Evolutionary conservation across 2,797 vertebrate species (phyloP).

Genomic region (Aulostomus chinensis): DNA sequence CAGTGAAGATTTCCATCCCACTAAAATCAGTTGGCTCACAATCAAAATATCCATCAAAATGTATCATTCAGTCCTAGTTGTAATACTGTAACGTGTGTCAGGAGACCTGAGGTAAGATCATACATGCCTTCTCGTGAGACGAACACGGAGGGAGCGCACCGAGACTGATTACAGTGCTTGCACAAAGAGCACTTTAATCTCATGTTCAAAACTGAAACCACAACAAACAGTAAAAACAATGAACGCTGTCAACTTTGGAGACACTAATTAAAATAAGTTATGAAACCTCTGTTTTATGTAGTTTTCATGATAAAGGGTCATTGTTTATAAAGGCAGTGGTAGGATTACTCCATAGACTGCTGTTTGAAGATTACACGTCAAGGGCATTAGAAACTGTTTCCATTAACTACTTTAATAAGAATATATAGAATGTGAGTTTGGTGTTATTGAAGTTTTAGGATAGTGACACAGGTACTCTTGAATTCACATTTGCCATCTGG

Average conservation of each 20-base stretch:
- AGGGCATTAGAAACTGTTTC: constrained; percentile 11
- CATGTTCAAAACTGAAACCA: constrained; percentile 58
- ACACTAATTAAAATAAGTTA: constrained; percentile 65
- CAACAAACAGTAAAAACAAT: constrained; percentile 62
- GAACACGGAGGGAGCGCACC: constrained; percentile 37
- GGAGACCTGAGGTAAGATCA: constrained; percentile 36
- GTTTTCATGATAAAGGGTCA: constrained; percentile 19
- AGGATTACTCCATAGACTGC: constrained; percentile 17
- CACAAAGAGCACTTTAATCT: constrained; percentile 64
- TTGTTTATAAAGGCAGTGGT: constrained; percentile 27
- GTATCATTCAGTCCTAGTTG: too few species aligned
- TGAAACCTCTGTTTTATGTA: constrained; percentile 31
- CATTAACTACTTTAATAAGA: constrained; percentile 21
- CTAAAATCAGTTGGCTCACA: too few species aligned
- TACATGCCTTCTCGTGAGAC: constrained; percentile 38
- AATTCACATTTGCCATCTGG: too few species aligned
- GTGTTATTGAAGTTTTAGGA: constrained; percentile 13
- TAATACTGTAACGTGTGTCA: constrained; percentile 45
- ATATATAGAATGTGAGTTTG: constrained; percentile 8
- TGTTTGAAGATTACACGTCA: constrained; percentile 27
- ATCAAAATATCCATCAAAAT: too few species aligned
- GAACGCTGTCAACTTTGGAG: constrained; percentile 55
- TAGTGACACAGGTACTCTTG: too few species aligned
- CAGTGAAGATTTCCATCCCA: too few species aligned
- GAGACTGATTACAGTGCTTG: constrained; percentile 66